Percentiles rank a stretch among this genome's conserved stretches.
phyloP scores from a whole-genome alignment of 2,888 invertebrate species.

The Acleris holmiana region DNA sequence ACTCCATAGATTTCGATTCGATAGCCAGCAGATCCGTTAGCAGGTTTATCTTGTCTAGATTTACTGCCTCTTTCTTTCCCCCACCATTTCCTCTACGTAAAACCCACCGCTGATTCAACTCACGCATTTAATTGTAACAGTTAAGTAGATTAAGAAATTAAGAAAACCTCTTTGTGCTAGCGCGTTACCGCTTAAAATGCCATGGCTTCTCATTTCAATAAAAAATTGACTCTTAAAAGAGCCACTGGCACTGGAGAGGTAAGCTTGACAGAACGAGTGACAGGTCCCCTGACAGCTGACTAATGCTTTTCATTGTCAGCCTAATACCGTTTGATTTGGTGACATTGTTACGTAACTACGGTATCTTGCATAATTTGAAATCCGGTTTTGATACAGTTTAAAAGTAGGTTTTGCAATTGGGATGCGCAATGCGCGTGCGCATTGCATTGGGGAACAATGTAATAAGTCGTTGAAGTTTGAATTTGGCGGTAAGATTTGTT shows the following conservation, averaged over 20 bases:
- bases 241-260: neutral
- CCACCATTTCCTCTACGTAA: neutral
- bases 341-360: constrained; percentile 28
- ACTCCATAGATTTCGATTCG: too few species aligned
- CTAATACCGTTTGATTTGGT: constrained; percentile 36
- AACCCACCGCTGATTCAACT: constrained; percentile 8
- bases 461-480: too few species aligned
- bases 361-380: constrained; percentile 15
- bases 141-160: constrained; percentile 37
- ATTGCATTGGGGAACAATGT: neutral
- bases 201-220: too few species aligned
- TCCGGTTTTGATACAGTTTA: neutral
- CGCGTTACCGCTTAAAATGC: too few species aligned
- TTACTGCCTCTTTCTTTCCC: neutral
- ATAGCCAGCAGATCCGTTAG: too few species aligned
- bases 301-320: constrained; percentile 36
- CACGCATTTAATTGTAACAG: constrained; percentile 4
- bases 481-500: too few species aligned
- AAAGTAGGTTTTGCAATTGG: neutral
- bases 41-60: too few species aligned
- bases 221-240: too few species aligned
- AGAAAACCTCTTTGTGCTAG: constrained; percentile 30
- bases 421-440: constrained; percentile 22
- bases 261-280: constrained; percentile 35
- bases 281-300: constrained; percentile 34